Conservation (phyloP, 1,140 invertebrate genomes). For the Drosophila nigrodunni region DNA sequence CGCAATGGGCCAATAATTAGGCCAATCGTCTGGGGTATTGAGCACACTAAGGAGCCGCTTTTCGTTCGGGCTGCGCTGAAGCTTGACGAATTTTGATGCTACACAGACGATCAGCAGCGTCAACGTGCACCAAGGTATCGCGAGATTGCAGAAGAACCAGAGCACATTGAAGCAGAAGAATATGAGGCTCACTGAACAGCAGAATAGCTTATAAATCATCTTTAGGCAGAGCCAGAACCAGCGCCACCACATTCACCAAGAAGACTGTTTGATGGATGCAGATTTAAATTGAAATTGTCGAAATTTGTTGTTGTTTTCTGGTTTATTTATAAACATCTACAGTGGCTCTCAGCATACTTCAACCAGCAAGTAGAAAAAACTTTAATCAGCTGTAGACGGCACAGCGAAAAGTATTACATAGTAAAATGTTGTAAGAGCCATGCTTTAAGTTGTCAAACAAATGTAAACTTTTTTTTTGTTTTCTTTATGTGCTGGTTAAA, state of each 20-base stretch:
- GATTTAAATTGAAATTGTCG: slow-evolving; percentile 14
- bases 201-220: slow-evolving; percentile 82
- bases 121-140: slow-evolving; percentile 80
- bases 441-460: too few species aligned
- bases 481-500: too few species aligned
- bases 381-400: too few species aligned
- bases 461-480: too few species aligned
- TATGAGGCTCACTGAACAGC: slow-evolving; percentile 70
- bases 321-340: slow-evolving; percentile 55
- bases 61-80: slow-evolving; percentile 76
- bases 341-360: too few species aligned
- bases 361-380: too few species aligned
- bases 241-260: slow-evolving; percentile 77
- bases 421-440: too few species aligned
- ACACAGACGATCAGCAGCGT: slow-evolving; percentile 74
- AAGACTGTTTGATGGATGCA: slow-evolving; percentile 30
- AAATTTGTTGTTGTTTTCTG: slow-evolving; percentile 11
- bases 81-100: slow-evolving; percentile 80
- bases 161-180: slow-evolving; percentile 80
- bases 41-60: slow-evolving; percentile 72
- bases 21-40: slow-evolving; percentile 64
- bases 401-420: too few species aligned
- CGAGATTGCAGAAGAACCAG: slow-evolving; percentile 81
- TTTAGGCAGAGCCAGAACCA: slow-evolving; percentile 74
- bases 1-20: slow-evolving; percentile 80